phyloP scores from a whole-genome alignment of 1,140 invertebrate species.

The Dreissena polymorpha region DNA sequence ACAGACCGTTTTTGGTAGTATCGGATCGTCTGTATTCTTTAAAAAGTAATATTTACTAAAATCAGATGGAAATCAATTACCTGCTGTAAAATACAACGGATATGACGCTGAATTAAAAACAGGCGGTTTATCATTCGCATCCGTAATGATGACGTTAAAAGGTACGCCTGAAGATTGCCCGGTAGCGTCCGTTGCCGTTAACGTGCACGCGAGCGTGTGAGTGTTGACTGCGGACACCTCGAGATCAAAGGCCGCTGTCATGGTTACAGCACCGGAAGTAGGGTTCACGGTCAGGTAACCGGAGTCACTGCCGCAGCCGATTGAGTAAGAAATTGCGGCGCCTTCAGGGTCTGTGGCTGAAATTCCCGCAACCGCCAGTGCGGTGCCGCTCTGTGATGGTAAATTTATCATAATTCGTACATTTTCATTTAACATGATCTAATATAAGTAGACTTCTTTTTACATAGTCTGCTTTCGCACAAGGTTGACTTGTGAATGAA shows the following conservation, averaged over 20 bases:
- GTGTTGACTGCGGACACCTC: slow-evolving; percentile 11
- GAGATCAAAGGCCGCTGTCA: slow-evolving; percentile 38
- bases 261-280: slow-evolving; percentile 33
- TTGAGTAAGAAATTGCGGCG: slow-evolving; percentile 11
- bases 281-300: slow-evolving; percentile 28
- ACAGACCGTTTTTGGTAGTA: too few species aligned
- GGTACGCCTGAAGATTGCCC: slow-evolving; percentile 43
- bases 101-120: slow-evolving; percentile 76
- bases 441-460: too few species aligned
- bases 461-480: too few species aligned
- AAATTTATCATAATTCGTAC: too few species aligned
- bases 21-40: too few species aligned
- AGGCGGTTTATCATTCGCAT: slow-evolving; percentile 64
- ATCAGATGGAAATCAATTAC: too few species aligned
- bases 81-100: slow-evolving; percentile 78
- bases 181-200: slow-evolving; percentile 28
- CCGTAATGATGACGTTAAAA: slow-evolving; percentile 58
- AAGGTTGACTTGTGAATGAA: too few species aligned
- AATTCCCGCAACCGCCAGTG: slow-evolving; percentile 15
- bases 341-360: slow-evolving; percentile 32
- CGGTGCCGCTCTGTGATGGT: slow-evolving; percentile 16
- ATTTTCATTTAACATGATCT: too few species aligned
- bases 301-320: slow-evolving; percentile 15
- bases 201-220: slow-evolving; percentile 34
- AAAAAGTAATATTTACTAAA: too few species aligned